Evolutionary conservation across 2,797 vertebrate species (phyloP).

Genomic region (Thamnophis elegans): DNA sequence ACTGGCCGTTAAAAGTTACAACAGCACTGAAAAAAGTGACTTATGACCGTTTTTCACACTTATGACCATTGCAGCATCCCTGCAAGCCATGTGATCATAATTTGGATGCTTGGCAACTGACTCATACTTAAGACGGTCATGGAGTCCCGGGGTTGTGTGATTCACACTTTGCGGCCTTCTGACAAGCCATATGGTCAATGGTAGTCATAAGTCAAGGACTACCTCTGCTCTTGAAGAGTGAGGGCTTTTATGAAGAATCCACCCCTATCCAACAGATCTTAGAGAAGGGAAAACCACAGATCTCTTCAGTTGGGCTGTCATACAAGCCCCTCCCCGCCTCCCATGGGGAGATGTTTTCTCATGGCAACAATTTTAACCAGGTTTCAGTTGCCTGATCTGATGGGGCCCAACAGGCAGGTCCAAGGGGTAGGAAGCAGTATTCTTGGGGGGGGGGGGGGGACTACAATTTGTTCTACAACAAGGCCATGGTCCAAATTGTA

Average conservation of each 20-base stretch:
- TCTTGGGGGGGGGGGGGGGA: neutral
- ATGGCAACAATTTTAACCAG: neutral
- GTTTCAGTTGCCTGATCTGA: neutral
- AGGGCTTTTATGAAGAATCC: neutral
- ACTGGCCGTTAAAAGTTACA: no score
- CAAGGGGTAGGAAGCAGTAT: neutral
- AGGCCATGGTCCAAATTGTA: neutral
- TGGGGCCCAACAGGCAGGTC: neutral
- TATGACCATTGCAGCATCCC: no score
- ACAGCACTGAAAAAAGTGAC: no score
- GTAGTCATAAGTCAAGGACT: no score
- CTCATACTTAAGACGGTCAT: no score
- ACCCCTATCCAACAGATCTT: neutral
- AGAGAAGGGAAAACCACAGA: no score
- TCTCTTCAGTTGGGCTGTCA: neutral
- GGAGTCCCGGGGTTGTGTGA: no score
- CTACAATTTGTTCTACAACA: neutral
- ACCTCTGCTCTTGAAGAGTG: neutral
- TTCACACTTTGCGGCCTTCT: no score
- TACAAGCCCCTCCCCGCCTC: neutral
- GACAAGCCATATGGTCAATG: no score
- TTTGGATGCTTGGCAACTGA: no score
- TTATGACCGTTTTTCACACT: no score
- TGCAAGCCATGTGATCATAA: no score
- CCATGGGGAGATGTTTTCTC: neutral